These are phyloP conservation scores for Sipha flava DNA, from an alignment of 1,140 invertebrate species.

Conservation along the genomic window DNA sequence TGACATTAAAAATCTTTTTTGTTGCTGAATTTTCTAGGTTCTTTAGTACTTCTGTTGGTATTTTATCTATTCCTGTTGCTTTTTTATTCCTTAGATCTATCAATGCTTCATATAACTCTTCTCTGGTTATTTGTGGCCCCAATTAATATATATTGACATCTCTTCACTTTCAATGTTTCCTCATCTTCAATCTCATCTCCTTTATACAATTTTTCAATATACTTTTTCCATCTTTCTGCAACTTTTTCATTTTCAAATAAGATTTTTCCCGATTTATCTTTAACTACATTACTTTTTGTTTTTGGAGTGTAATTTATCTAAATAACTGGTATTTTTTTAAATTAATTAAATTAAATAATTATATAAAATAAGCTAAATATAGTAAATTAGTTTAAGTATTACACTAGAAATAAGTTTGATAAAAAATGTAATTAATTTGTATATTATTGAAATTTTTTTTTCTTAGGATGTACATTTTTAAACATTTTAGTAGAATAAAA, in stretches of 20 bases:
- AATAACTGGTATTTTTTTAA: too few relatives aligned
- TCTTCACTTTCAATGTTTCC: constrained; percentile 8
- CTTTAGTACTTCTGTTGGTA: constrained; percentile 15
- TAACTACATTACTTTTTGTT: constrained; percentile 1
- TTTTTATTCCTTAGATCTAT: neutral
- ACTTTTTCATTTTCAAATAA: constrained; percentile 32
- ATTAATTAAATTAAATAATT: too few relatives aligned
- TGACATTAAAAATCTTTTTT: neutral
- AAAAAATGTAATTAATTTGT: too few relatives aligned
- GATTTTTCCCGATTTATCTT: constrained; percentile 19
- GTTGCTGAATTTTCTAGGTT: neutral
- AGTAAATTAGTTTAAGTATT: too few relatives aligned
- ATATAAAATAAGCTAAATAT: too few relatives aligned
- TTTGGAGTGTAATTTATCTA: too few relatives aligned
- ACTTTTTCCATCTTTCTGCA: constrained; percentile 21
- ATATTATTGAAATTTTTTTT: too few relatives aligned
- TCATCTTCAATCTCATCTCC: constrained; percentile 18
- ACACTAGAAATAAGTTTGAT: too few relatives aligned
- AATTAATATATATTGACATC: neutral
- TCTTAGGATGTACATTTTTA: too few relatives aligned
- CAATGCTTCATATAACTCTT: constrained; percentile 1
- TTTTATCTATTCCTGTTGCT: neutral
- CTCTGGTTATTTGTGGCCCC: constrained; percentile 9
- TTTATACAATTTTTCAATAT: neutral
- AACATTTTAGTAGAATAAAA: too few relatives aligned